Evolutionary conservation across 2,797 vertebrate species (phyloP).

Genomic region (Rhinatrema bivittatum): DNA sequence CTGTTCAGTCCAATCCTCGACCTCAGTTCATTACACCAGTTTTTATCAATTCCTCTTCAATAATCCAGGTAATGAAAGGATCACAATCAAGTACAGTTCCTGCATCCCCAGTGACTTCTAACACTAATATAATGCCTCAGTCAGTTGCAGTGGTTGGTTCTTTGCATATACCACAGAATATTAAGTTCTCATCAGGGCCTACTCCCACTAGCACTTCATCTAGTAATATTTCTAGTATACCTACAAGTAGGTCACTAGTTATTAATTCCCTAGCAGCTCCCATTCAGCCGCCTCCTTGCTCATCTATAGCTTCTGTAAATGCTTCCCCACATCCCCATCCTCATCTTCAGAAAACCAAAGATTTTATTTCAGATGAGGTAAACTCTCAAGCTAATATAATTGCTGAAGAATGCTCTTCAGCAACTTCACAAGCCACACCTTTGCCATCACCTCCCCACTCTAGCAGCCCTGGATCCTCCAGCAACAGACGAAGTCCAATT

Average conservation of each 20-base stretch:
- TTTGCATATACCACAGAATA: conserved; percentile 81
- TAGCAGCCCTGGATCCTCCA: conserved; percentile 66
- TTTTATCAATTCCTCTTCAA: conserved; percentile 82
- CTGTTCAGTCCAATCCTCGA: conserved; percentile 52
- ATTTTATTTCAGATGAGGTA: conserved; percentile 55
- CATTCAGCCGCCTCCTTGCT: conserved; percentile 58
- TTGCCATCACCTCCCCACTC: conserved; percentile 68
- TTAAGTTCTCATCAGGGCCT: conserved; percentile 72
- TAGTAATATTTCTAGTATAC: conserved; percentile 42
- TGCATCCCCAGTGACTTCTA: conserved; percentile 70
- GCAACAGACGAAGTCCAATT: conserved; percentile 70
- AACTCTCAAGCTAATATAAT: conserved; percentile 25
- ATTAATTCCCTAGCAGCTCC: conserved; percentile 58
- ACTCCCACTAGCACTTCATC: conserved; percentile 53
- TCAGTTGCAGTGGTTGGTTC: conserved; percentile 82
- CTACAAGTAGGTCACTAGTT: conserved; percentile 54
- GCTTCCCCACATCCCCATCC: conserved; percentile 43
- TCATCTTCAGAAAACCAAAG: conserved; percentile 56
- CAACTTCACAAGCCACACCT: conserved; percentile 54
- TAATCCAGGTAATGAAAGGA: conserved; percentile 84
- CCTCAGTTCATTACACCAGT: conserved; percentile 87
- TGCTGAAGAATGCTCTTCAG: conserved; percentile 44
- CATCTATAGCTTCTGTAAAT: conserved; percentile 39
- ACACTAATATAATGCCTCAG: conserved; percentile 74
- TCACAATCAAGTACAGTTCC: conserved; percentile 65